Percentiles rank a stretch among this genome's conserved stretches.
phyloP scores from a whole-genome alignment of 1,140 invertebrate genomes.

The Nasonia giraulti region DNA sequence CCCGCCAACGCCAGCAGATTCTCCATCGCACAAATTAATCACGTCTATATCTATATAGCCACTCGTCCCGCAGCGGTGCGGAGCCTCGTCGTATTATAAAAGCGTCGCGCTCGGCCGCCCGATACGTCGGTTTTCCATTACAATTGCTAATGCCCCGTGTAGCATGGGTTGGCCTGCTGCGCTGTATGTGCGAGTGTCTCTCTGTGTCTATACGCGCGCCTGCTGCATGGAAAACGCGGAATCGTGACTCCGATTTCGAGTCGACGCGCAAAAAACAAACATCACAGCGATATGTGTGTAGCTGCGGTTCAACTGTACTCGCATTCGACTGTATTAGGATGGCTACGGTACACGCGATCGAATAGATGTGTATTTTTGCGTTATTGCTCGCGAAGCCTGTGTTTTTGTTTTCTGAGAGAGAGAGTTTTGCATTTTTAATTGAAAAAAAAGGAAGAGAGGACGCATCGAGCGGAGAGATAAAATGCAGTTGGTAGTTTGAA shows the following conservation, averaged over 20 bases:
- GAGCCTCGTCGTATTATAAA: conserved; percentile 23
- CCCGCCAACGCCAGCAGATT: background rate
- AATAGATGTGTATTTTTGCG: too few relatives aligned
- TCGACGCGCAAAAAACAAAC: conserved; percentile 24
- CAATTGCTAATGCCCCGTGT: background rate
- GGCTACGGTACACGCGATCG: too few relatives aligned
- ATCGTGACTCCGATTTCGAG: conserved; percentile 34
- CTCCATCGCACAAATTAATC: conserved; percentile 19
- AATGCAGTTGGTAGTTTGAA: background rate
- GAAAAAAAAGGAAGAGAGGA: too few relatives aligned
- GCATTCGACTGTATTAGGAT: too few relatives aligned
- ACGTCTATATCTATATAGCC: background rate
- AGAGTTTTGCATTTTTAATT: too few relatives aligned
- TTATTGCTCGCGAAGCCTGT: too few relatives aligned
- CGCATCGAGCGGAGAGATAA: too few relatives aligned
- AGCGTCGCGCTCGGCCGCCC: conserved; percentile 28
- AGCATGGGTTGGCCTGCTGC: background rate
- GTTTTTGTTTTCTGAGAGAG: too few relatives aligned
- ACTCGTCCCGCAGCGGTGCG: background rate
- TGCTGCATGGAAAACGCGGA: conserved; percentile 19
- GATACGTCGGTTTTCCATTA: conserved; percentile 43
- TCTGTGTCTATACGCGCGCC: background rate
- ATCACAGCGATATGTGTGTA: background rate
- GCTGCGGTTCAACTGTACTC: too few relatives aligned
- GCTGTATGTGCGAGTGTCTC: background rate